A percentile compares a stretch with the other conserved stretches of the same genome.
phyloP scores from a whole-genome alignment of 2,797 vertebrate species.

The Epinephelus coioides region DNA sequence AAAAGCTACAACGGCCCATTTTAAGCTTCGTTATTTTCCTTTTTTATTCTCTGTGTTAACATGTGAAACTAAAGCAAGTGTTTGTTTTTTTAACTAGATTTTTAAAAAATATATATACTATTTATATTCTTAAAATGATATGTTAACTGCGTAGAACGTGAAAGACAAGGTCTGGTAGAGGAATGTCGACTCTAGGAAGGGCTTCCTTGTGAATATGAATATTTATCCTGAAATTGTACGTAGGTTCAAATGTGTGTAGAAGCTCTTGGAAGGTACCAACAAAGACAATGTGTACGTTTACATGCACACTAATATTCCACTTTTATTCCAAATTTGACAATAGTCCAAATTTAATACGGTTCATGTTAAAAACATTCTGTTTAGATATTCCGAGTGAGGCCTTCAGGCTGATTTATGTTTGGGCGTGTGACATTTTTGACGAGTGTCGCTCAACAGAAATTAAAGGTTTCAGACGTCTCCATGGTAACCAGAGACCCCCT shows the following conservation, averaged over 20 bases:
- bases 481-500: too few species aligned
- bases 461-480: too few species aligned
- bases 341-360: too few species aligned
- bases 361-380: too few species aligned
- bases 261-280: slow-evolving; percentile 27
- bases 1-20: slow-evolving; percentile 43
- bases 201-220: slow-evolving; percentile 56
- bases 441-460: too few species aligned
- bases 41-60: slow-evolving; percentile 32
- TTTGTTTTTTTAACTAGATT: slow-evolving; percentile 44
- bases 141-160: slow-evolving; percentile 42
- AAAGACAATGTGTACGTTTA: not conserved
- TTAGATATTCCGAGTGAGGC: too few species aligned
- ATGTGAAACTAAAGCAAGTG: slow-evolving; percentile 32
- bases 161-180: slow-evolving; percentile 43
- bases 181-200: slow-evolving; percentile 35
- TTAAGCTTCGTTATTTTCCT: slow-evolving; percentile 11
- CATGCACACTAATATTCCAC: too few species aligned
- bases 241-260: slow-evolving; percentile 50
- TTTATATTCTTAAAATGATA: slow-evolving; percentile 68
- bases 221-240: slow-evolving; percentile 59
- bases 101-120: slow-evolving; percentile 43
- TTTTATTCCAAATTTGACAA: too few species aligned
- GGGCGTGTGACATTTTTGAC: too few species aligned
- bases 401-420: too few species aligned